Evolutionary conservation across 2,797 vertebrate species (phyloP), one percentile per base, ranked within the genome.

Genomic region (Brachyalestes nurse): DNA sequence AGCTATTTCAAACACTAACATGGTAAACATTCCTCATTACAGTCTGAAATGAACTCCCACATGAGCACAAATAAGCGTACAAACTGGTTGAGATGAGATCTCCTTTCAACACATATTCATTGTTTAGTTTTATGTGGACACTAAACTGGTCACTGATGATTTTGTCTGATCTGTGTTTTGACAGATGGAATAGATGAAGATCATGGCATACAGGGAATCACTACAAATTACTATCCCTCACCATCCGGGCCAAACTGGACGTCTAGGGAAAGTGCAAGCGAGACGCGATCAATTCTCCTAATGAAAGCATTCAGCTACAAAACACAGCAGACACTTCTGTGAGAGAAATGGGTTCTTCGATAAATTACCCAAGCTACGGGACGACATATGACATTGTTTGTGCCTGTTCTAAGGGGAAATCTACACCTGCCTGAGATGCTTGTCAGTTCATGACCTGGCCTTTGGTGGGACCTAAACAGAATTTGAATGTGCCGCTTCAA

Each of bases 271-370:
- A 80, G 88, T 83, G 62, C 60, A 80, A 61, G 75, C 4, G 17
- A 83, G 60, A 79, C 80, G 72, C 74, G 86, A 90, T 90, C 89
- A 89, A 87, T 90, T 86, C 47, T 77, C 80, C 86, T 90, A 91
- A 92, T 90, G 86, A 90, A 89, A 90, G 81, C 84, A 81, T 86
- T 84, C 85, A 82, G 80, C 78, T 75, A 79, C 86, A 87, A 90
- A 89, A 82, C 86, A 87, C 79, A 88, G 55, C 74, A 82, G 84
- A 83, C 87, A 72, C 84, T 89, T 88, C 76, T 65, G 79, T 72
- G 86, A 85, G 60, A 82, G 81, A 86, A 83, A 84, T 82, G 79
- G 77, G 10, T 85, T 70, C 12, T 25, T 87, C 77, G 72, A 83
- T 88, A 77, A 75, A 89, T 88, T 72, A 70, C 57, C 86, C 84